Conservation (phyloP, 2,113 vertebrate species). For the Cromileptes altivelis region DNA sequence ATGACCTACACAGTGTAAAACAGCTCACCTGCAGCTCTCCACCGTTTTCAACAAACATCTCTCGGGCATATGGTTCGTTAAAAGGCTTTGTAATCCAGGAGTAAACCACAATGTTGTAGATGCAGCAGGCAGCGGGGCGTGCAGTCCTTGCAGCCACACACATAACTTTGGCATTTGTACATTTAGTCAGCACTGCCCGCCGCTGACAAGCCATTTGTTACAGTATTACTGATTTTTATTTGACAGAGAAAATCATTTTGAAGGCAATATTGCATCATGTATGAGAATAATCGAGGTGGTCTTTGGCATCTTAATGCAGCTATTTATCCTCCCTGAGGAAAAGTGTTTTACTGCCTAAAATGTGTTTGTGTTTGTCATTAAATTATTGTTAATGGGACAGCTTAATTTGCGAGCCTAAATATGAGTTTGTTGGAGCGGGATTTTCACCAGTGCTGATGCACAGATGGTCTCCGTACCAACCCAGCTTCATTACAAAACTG, state of each 20-base stretch:
- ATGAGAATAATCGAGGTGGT: not conserved
- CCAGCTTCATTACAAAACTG: not conserved
- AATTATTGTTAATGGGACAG: not conserved
- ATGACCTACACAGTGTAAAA: not conserved
- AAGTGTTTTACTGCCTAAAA: constrained; percentile 13
- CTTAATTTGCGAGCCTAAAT: not conserved
- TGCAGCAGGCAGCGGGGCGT: not conserved
- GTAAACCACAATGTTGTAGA: not conserved
- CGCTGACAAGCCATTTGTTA: not conserved
- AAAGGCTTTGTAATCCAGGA: not conserved
- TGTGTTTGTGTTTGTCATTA: not conserved
- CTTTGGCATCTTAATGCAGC: not conserved
- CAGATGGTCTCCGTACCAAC: not conserved
- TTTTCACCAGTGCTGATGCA: not conserved
- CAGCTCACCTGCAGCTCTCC: not conserved
- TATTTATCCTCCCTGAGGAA: not conserved
- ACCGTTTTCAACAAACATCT: not conserved
- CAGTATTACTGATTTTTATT: not conserved
- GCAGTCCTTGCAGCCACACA: not conserved
- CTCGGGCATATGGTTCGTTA: not conserved
- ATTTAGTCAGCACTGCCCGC: not conserved
- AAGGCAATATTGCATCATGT: not conserved
- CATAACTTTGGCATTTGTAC: not conserved
- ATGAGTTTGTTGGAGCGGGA: not conserved
- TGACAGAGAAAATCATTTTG: not conserved